Evolutionary conservation across 2,113 vertebrate species (phyloP).

Genomic region (Crypturellus undulatus): DNA sequence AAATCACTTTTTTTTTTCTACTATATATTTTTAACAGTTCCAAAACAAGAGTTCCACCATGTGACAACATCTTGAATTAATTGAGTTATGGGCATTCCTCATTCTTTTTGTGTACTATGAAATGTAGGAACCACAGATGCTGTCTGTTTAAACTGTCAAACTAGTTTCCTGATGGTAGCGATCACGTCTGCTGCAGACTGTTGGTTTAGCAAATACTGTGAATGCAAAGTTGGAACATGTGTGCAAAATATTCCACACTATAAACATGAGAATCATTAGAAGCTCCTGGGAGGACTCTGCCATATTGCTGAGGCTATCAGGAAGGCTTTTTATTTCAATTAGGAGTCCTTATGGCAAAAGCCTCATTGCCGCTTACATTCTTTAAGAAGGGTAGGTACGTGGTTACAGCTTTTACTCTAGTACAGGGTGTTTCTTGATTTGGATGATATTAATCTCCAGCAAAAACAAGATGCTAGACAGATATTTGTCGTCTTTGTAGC

Average conservation of each 20-base stretch:
- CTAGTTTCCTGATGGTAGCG: slow-evolving; percentile 72
- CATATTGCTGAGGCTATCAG: neutral
- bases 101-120: slow-evolving; percentile 26
- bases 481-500: neutral
- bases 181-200: slow-evolving; percentile 53
- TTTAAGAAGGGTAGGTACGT: neutral
- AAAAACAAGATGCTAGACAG: neutral
- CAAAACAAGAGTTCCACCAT: slow-evolving; percentile 32
- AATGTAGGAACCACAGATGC: slow-evolving; percentile 69
- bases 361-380: neutral
- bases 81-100: slow-evolving; percentile 22
- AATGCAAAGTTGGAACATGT: slow-evolving; percentile 60
- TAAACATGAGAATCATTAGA: slow-evolving; percentile 18
- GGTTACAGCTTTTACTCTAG: neutral
- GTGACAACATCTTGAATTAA: slow-evolving; percentile 58
- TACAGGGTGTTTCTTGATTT: neutral
- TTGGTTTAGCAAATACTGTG: slow-evolving; percentile 58
- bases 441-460: neutral
- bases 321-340: neutral
- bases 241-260: slow-evolving; percentile 38
- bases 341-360: neutral
- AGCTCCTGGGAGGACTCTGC: neutral
- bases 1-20: slow-evolving; percentile 40
- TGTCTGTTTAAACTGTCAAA: slow-evolving; percentile 72
- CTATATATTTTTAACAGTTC: slow-evolving; percentile 22